Conservation (phyloP, 1,140 invertebrate genomes). For the Drosophila takahashii region DNA sequence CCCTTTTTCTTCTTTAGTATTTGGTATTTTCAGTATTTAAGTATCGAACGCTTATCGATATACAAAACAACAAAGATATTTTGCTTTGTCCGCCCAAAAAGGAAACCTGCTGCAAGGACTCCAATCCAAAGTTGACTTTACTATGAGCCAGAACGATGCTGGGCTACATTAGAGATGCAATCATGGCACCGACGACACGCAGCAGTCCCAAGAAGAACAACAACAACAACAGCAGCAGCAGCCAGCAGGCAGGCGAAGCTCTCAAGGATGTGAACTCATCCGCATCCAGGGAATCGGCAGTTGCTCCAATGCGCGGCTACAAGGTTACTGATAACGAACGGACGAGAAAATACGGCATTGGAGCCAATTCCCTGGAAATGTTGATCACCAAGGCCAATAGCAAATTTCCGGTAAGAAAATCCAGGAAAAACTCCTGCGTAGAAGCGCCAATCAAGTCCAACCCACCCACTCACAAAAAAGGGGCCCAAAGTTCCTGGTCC, state of each 20-base stretch:
- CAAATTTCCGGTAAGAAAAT: slow-evolving; percentile 88
- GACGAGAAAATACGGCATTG: slow-evolving; percentile 88
- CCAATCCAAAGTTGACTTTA: slow-evolving; percentile 11
- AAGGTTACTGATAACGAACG: slow-evolving; percentile 89
- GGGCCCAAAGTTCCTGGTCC: slow-evolving; percentile 32
- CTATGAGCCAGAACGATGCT: slow-evolving; percentile 53
- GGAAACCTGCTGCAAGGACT: slow-evolving; percentile 71
- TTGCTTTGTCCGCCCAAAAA: slow-evolving; percentile 58
- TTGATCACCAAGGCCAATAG: slow-evolving; percentile 88
- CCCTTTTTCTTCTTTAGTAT: not conserved
- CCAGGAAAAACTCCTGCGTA: slow-evolving; percentile 1
- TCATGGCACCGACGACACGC: slow-evolving; percentile 77
- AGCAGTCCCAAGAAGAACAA: slow-evolving; percentile 42
- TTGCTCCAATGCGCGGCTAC: slow-evolving; percentile 87
- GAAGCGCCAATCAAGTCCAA: not conserved
- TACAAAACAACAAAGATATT: slow-evolving; percentile 14
- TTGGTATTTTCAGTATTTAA: too few relatives aligned
- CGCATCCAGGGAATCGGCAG: slow-evolving; percentile 9
- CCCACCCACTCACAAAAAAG: slow-evolving; percentile 1
- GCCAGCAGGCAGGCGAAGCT: slow-evolving; percentile 11
- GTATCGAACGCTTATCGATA: too few relatives aligned
- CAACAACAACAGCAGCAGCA: slow-evolving; percentile 23
- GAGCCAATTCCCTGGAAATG: slow-evolving; percentile 87
- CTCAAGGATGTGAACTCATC: slow-evolving; percentile 21
- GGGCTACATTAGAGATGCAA: slow-evolving; percentile 72